Base-by-base conservation (phyloP, 2,113 vertebrate species). In the Seriola dumerili region DNA sequence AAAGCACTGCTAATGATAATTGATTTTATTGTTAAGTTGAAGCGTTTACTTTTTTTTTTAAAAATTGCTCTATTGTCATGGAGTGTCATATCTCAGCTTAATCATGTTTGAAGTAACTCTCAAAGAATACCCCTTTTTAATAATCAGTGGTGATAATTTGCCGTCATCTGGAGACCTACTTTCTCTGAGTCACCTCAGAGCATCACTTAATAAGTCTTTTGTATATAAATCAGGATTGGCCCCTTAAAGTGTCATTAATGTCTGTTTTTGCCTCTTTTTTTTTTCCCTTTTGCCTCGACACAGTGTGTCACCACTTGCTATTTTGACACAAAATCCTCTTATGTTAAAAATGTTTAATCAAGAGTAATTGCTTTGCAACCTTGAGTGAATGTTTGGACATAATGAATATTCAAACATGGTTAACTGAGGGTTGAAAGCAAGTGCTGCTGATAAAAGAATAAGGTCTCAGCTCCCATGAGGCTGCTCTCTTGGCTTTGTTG, bases 401-500 rank as follows among this genome's bases (percentile, higher is more conserved):
- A 5, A 25, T 62, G 9, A 11, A n/a, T 36, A 59, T 78, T 12
- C 46, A 4, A 46, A 50, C 21, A 25, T 9, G 52, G 57, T 44
- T 44, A 57, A 13, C 36, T 2, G 7, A 40, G 61, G 9, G 68
- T 44, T 73, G 17, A 73, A 12, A 62, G 36, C 54, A 13, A 14
- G 46, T 54, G n/a, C 63, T 61, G 44, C 58, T 29, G 42, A 29
- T 16, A 13, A 40, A 14, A 14, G n/a, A 62, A 69, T 13, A 68
- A 32, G 16, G 58, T 72, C 64, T 81, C 52, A 73, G 38, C 79
- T 75, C 23, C 23, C 64, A 54, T 54, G 13, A 42, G 46, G 44
- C 62, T 44, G 19, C 64, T 16, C 9, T 62, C 40, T 72, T 40
- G 48, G 32, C 58, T 69, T 25, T 25, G 32, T 54, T 21, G n/a